Evolutionary conservation across 2,113 vertebrate genomes (phyloP), one percentile per base, ranked within the genome.

Genomic region (Stomatorhinus ivindoensis): DNA sequence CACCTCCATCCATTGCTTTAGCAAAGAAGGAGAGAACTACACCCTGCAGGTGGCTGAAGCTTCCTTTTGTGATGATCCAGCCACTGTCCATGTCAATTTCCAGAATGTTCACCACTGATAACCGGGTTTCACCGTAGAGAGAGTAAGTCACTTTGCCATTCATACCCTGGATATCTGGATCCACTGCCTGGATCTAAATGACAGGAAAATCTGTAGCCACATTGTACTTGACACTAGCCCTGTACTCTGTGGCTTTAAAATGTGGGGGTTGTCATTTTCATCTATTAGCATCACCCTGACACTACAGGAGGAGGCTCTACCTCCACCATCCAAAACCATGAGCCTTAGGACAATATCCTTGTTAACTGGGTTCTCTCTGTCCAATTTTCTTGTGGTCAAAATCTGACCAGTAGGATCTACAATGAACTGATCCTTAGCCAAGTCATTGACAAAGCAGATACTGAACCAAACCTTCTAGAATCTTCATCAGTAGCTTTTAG

Each of bases 21-120:
- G 99, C 98, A 86, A 98, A 99, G 93, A 99, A 99, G 0, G 98
- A 99, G 58, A 98, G 94, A 87, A 99, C 96, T 0, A 97, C 98
- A 85, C 97, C 98, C 95, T 96, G 97, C 55, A 97, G 94, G 87
- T 98, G 97, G 89, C 95, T 96, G 92, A 99, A 97, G 31, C 93
- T 96, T 91, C 98, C 97, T 91, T 99, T 99, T 8, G 98, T 99
- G 91, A 98, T 97, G 97, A 99, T 99, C 98, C 98, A 99, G 19
- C 98, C 98, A 69, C 97, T 99, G 95, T 99, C 98, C 3, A 97
- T 95, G 92, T 99, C 98, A 82, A 99, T 99, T 95, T 98, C 98
- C 89, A 99, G 94, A 42, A 98, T 97, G 91, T 99, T 97, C 3
- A 97, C 96, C 88, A 99, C 95, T 0, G 97, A 97, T 80, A 97